These are phyloP conservation scores for Folsomia manolachei DNA, from an alignment of 2,888 invertebrate species.

Conservation along the genomic window DNA sequence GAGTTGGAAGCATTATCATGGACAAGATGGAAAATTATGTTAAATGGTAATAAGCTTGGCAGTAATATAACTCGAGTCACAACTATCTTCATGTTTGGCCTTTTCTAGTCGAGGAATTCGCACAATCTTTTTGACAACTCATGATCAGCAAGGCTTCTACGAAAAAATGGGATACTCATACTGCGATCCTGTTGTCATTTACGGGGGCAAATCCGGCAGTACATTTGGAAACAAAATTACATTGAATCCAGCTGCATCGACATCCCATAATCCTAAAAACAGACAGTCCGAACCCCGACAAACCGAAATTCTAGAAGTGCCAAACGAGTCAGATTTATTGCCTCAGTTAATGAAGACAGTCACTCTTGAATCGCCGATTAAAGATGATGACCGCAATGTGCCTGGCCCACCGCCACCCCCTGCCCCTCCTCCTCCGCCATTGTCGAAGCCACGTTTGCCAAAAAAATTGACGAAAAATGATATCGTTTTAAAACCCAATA, in stretches of 20 bases:
- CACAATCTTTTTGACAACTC: slow-evolving; percentile 52
- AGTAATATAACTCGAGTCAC: background rate
- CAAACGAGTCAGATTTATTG: no score
- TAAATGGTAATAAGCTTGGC: slow-evolving; percentile 56
- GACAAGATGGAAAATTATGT: slow-evolving; percentile 70
- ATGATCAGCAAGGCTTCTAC: slow-evolving; percentile 53
- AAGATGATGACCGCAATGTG: background rate
- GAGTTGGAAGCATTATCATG: slow-evolving; percentile 74
- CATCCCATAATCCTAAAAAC: background rate
- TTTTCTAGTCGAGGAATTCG: slow-evolving; percentile 50
- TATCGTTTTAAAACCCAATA: background rate
- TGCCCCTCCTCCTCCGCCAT: slow-evolving; percentile 32
- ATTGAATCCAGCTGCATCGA: no score
- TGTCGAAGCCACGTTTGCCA: slow-evolving; percentile 7
- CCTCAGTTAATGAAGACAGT: no score
- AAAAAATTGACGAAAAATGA: slow-evolving; percentile 3
- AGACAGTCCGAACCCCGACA: background rate
- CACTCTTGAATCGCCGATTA: background rate
- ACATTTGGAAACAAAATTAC: background rate
- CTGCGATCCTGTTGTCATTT: slow-evolving; percentile 50
- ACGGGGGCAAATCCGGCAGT: slow-evolving; percentile 34
- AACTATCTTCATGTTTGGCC: background rate
- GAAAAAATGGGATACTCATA: slow-evolving; percentile 52
- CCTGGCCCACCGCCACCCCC: slow-evolving; percentile 7
- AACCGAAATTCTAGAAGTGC: no score